Percentiles rank a stretch among this genome's conserved stretches.
phyloP scores from a whole-genome alignment of 1,140 invertebrate genomes.

The Cyclina sinensis region DNA sequence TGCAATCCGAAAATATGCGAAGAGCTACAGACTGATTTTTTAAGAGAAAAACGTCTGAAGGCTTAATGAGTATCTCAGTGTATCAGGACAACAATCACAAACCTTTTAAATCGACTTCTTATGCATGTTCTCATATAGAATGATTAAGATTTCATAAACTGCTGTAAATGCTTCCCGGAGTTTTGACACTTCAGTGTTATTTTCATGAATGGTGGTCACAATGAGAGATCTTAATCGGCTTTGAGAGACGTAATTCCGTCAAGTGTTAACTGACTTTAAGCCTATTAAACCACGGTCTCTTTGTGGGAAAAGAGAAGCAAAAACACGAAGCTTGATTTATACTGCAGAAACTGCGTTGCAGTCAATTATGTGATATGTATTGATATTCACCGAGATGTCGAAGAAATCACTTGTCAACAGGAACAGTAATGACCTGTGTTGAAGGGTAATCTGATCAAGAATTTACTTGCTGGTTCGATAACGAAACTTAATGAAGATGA shows the following conservation, averaged over 20 bases:
- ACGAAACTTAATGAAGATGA: no score
- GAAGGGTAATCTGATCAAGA: no score
- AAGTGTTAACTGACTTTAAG: slow-evolving; percentile 35
- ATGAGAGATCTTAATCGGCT: neutral
- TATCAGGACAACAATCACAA: no score
- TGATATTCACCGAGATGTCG: neutral
- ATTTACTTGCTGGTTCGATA: no score
- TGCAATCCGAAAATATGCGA: no score
- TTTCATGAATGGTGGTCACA: slow-evolving; percentile 16
- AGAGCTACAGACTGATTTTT: no score
- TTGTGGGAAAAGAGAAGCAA: slow-evolving; percentile 6
- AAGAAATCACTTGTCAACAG: no score
- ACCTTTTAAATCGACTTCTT: neutral
- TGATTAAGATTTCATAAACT: slow-evolving; percentile 10
- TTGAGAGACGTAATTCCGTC: slow-evolving; percentile 15
- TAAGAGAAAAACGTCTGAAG: no score
- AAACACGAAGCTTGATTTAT: neutral
- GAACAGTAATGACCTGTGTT: no score
- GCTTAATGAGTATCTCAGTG: no score
- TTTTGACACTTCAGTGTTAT: slow-evolving; percentile 34
- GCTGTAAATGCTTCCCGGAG: slow-evolving; percentile 14
- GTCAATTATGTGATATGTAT: neutral
- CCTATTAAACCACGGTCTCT: slow-evolving; percentile 31
- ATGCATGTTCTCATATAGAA: neutral
- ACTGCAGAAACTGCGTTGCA: neutral